Conservation (phyloP, 2,113 vertebrate species). For the Turdus rufiventris region DNA sequence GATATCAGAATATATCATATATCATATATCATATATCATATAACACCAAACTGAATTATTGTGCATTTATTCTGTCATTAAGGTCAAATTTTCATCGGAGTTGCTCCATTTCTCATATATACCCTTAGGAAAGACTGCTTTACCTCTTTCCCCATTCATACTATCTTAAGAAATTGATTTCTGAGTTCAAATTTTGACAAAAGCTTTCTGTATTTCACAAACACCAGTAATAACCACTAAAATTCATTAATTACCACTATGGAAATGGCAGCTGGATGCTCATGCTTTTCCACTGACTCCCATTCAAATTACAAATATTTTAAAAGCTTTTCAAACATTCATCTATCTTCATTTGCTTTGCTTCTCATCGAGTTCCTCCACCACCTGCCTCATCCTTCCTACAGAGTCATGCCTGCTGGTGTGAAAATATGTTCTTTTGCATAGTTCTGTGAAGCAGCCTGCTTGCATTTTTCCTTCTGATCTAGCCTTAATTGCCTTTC, state of each 20-base stretch:
- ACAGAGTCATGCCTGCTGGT: slow-evolving; percentile 21
- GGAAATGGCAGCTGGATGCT: background rate
- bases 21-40: background rate
- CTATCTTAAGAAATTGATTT: background rate
- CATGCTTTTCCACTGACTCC: background rate
- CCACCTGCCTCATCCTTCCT: slow-evolving; percentile 34
- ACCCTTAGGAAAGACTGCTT: background rate
- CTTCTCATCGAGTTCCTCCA: slow-evolving; percentile 20
- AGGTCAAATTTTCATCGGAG: background rate
- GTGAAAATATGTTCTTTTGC: slow-evolving; percentile 37
- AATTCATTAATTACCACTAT: background rate
- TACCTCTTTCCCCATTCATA: background rate
- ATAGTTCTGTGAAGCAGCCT: background rate
- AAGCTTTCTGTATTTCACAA: background rate
- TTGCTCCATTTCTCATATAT: background rate
- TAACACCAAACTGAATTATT: background rate
- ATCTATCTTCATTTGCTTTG: slow-evolving; percentile 33
- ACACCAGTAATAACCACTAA: background rate
- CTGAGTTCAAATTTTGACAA: background rate
- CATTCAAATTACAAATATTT: slow-evolving; percentile 28
- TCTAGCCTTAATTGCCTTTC: slow-evolving; percentile 2
- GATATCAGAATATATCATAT: background rate
- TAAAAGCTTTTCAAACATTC: slow-evolving; percentile 35
- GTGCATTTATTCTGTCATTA: background rate
- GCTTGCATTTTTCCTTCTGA: background rate